Conservation (phyloP, 2,888 invertebrate species). For the Lacanobia wlatinum region DNA sequence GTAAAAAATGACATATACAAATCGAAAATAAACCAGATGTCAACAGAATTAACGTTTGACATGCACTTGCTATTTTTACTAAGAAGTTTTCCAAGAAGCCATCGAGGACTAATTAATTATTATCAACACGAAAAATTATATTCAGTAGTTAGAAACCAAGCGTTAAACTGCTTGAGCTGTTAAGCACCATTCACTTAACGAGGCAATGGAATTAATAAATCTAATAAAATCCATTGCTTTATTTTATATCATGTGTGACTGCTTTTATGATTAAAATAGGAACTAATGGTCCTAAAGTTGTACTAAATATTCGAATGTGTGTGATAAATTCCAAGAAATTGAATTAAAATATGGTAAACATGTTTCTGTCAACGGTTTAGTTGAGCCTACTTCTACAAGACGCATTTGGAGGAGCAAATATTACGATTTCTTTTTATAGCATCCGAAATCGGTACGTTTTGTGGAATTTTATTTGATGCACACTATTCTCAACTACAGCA, state of each 20-base stretch:
- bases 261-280: slow-evolving; percentile 16
- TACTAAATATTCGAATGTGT: slow-evolving; percentile 1
- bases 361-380: not conserved
- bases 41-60: slow-evolving; percentile 7
- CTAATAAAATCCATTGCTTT: slow-evolving; percentile 39
- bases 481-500: too few relatives aligned
- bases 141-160: slow-evolving; percentile 25
- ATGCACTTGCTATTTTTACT: slow-evolving; percentile 37
- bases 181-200: slow-evolving; percentile 28
- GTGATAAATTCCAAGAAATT: slow-evolving; percentile 32
- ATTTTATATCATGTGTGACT: slow-evolving; percentile 17
- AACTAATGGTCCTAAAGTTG: not conserved
- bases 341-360: not conserved
- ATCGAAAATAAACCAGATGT: not conserved
- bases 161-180: slow-evolving; percentile 21
- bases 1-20: not conserved
- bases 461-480: too few relatives aligned
- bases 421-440: too few relatives aligned
- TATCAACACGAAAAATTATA: slow-evolving; percentile 54
- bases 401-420: too few relatives aligned
- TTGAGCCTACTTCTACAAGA: too few relatives aligned
- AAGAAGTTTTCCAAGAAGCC: slow-evolving; percentile 52
- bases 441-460: too few relatives aligned
- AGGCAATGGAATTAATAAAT: slow-evolving; percentile 39
- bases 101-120: slow-evolving; percentile 43